phyloP scores from a whole-genome alignment of 2,797 vertebrate species.

The Leuciscus waleckii region DNA sequence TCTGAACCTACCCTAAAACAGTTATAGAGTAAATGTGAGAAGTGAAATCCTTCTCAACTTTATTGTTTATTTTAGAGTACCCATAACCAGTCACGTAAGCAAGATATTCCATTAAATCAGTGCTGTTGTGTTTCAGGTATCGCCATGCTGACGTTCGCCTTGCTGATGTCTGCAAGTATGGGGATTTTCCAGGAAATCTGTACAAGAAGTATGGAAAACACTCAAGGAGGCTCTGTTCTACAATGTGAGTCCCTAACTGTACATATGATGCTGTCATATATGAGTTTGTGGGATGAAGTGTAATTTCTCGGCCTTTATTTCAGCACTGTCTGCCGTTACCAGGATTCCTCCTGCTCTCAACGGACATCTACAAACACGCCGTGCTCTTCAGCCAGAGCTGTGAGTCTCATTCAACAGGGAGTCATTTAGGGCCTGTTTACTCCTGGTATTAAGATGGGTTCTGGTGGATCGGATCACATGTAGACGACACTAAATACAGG shows the following conservation, averaged over 20 bases:
- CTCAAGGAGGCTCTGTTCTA: conserved; percentile 96
- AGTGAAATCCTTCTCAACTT: background rate
- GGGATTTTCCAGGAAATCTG: conserved; percentile 96
- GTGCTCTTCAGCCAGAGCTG: conserved; percentile 89
- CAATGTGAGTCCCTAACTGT: conserved; percentile 81
- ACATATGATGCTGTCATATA: background rate
- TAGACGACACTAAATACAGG: background rate
- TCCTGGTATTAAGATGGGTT: background rate
- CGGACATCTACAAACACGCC: conserved; percentile 90
- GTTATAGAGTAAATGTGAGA: background rate
- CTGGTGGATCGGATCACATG: background rate
- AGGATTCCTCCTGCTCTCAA: conserved; percentile 90
- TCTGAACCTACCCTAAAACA: background rate
- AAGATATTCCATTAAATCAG: background rate
- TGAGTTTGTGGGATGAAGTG: background rate
- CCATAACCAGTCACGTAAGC: background rate
- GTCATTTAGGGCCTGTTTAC: background rate
- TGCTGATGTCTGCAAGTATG: conserved; percentile 97
- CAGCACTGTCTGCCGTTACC: conserved; percentile 94
- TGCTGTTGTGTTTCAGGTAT: conserved; percentile 81
- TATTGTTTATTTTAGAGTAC: background rate
- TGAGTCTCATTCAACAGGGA: conserved; percentile 70
- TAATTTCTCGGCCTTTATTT: conserved; percentile 2
- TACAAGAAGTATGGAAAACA: conserved; percentile 92
- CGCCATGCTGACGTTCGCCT: conserved; percentile 90